Percentiles rank a stretch among this genome's conserved stretches.
These are phyloP conservation scores for Polyommatus iphigenia DNA, from an alignment of 2,888 invertebrate species.

Conservation along the genomic window DNA sequence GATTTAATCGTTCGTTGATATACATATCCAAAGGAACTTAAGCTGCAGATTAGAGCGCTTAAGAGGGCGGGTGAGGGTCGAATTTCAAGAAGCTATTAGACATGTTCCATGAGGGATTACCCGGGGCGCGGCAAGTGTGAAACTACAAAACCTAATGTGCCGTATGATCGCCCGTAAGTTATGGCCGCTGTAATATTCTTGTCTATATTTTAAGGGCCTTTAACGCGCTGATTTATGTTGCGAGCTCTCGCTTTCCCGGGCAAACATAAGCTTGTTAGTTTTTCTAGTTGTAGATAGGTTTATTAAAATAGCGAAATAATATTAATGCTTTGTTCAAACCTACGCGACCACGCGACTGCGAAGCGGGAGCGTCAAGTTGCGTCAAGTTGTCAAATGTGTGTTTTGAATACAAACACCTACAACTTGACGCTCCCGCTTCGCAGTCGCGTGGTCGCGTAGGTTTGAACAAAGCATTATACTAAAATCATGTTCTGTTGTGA, in stretches of 20 bases:
- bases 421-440: no score
- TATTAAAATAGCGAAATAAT: not conserved
- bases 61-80: constrained; percentile 19
- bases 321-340: no score
- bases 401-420: no score
- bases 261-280: not conserved
- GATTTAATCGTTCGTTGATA: constrained; percentile 7
- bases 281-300: not conserved
- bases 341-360: no score
- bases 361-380: no score
- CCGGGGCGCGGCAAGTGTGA: constrained; percentile 41
- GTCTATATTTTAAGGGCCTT: constrained; percentile 24
- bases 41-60: constrained; percentile 23
- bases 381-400: no score
- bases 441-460: no score
- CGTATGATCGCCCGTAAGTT: constrained; percentile 49
- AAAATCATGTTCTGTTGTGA: not conserved
- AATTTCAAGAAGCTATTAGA: constrained; percentile 30
- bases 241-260: not conserved
- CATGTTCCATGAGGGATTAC: constrained; percentile 40
- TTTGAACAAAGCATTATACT: no score
- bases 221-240: not conserved
- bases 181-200: constrained; percentile 35
- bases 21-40: constrained; percentile 16
- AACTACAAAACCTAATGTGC: constrained; percentile 45